phyloP scores from a whole-genome alignment of 1,140 invertebrate genomes.

The Drosophila grimshawi region DNA sequence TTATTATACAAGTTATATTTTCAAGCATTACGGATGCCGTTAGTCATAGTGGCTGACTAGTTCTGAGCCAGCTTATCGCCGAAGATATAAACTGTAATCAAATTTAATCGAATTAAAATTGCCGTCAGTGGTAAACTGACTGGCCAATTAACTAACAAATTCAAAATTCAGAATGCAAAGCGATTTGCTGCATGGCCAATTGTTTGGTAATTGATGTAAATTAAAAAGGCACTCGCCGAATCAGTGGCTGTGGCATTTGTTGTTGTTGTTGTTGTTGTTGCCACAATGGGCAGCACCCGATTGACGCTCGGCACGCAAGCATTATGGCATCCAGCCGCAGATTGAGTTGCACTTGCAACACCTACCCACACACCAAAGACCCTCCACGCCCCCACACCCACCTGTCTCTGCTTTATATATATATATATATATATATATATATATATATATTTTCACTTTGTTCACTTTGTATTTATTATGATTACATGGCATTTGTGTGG shows the following conservation, averaged over 20 bases:
- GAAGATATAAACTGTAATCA: background rate
- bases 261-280: constrained; percentile 30
- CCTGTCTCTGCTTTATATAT: background rate
- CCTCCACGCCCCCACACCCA: too few species aligned
- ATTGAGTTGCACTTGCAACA: constrained; percentile 30
- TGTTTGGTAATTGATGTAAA: constrained; percentile 67
- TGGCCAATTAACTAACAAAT: constrained; percentile 22
- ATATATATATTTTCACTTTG: background rate
- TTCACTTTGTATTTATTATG: constrained; percentile 42
- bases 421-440: background rate
- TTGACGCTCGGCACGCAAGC: constrained; percentile 27
- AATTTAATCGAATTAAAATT: constrained; percentile 20
- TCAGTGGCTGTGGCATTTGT: background rate
- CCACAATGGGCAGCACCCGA: constrained; percentile 8
- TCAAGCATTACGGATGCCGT: too few species aligned
- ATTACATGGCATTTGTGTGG: constrained; percentile 52
- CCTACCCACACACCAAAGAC: background rate
- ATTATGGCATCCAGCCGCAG: constrained; percentile 5
- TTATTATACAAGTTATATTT: too few species aligned
- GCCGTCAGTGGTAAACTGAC: background rate
- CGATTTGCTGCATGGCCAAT: constrained; percentile 44
- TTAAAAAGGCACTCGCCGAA: constrained; percentile 40
- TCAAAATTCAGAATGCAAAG: constrained; percentile 21
- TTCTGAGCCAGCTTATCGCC: too few species aligned
- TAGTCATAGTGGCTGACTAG: too few species aligned